These are phyloP conservation scores for Drosophila setifemur DNA, from an alignment of 1,140 invertebrate species.

Conservation along the genomic window DNA sequence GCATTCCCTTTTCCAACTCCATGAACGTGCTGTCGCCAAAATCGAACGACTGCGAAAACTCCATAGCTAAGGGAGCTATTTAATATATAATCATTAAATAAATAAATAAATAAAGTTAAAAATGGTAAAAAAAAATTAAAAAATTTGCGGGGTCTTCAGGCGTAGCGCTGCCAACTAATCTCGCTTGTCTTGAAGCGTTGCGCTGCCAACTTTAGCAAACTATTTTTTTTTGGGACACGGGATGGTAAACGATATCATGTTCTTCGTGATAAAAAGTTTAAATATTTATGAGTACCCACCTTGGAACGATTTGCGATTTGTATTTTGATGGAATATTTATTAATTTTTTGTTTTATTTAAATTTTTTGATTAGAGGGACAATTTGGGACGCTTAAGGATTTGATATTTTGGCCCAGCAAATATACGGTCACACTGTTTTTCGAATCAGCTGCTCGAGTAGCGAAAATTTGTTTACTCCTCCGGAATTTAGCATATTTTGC, in stretches of 20 bases:
- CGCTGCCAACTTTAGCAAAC: background rate
- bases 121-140: conserved; percentile 5
- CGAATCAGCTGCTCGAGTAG: conserved; percentile 30
- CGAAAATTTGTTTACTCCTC: conserved; percentile 44
- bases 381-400: too few species aligned
- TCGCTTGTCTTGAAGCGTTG: background rate
- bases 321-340: background rate
- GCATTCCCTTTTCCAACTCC: conserved; percentile 56
- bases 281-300: too few species aligned
- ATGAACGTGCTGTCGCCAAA: conserved; percentile 75
- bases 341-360: background rate
- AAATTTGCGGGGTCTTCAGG: background rate
- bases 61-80: conserved; percentile 28
- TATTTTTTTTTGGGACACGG: too few species aligned
- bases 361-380: background rate
- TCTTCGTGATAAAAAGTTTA: too few species aligned
- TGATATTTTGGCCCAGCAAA: too few species aligned
- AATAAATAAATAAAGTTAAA: conserved; percentile 1
- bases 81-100: background rate
- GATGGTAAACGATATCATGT: background rate
- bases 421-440: conserved; percentile 9
- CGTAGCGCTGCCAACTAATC: conserved; percentile 8
- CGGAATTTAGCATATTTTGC: conserved; percentile 7
- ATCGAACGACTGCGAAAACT: conserved; percentile 73
- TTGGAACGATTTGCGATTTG: too few species aligned